Evolutionary conservation across 2,888 invertebrate species (phyloP), one percentile per base, ranked within the genome.

Genomic region (Trachelus stipa): DNA sequence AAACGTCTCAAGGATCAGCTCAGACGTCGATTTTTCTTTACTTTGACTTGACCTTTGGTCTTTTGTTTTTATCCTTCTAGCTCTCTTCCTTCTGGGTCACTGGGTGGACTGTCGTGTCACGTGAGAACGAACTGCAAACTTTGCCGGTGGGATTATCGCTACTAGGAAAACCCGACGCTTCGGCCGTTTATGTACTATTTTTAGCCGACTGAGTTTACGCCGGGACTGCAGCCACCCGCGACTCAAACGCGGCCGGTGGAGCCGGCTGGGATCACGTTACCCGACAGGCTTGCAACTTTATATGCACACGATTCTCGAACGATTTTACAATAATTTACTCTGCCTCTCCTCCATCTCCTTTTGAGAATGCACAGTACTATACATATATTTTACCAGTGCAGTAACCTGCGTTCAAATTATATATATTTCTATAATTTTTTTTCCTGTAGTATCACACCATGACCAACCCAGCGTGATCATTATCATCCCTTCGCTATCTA

Each of bases 161-260:
- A 23, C 56, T 23, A 56, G 56, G 56, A 56, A 56, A 56, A 56
- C 9, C 9, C 56, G 23, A 56, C 56, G 23, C 56, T 56, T 56
- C 56, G 56, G 23, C 2, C 56, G 56, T 56, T 56, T 56, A 56
- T 56, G 23, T 23, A 23, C 56, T 56, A 56, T 56, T 56, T 56
- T 56, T 56, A 56, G 56, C 56, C 2, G 56, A 15, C 56, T 23
- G 56, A 56, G 56, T 56, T 56, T 56, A 56, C 56, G 56, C 56
- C 56, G 56, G 9, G 56, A 56, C 56, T 56, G 56, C 74, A 77
- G 74, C 34, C 37, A 40, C 33, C 12, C 30, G 75, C 40, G 30
- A 30, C 56, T 33, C 56, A 12, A 15, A 75, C 56, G 12, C 12
- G 12, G 68, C 9, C 56, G 2, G 6, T 6, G 15, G 23, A 15